Evolutionary conservation across 2,113 vertebrate species (phyloP).

Genomic region (Saimiri boliviensis): DNA sequence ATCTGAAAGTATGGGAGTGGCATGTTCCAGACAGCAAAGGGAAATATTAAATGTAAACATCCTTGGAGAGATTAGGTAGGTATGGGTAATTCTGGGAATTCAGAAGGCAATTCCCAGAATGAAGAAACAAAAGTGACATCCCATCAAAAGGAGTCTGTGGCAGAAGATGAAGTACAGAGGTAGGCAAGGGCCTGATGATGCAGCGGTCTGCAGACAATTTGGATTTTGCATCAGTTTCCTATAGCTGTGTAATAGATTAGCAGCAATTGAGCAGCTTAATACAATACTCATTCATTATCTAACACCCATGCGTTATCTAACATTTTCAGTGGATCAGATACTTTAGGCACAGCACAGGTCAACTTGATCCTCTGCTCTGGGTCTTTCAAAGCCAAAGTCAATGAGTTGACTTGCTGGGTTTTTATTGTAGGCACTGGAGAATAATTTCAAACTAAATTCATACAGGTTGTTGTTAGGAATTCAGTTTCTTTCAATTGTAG

Average conservation of each 20-base stretch:
- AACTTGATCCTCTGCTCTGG: neutral
- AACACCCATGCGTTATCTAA: neutral
- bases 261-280: neutral
- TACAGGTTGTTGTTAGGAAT: neutral
- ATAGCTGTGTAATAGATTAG: neutral
- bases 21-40: neutral
- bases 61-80: neutral
- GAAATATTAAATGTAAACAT: neutral
- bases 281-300: too few relatives aligned
- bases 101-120: neutral
- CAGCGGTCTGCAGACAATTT: neutral
- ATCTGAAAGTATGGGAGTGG: neutral
- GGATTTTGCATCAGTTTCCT: neutral
- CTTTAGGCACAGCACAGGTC: too few relatives aligned
- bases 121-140: neutral
- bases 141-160: neutral
- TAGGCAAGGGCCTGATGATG: rapidly evolving
- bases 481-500: neutral
- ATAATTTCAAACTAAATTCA: neutral
- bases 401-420: neutral
- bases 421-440: neutral
- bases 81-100: neutral
- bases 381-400: neutral
- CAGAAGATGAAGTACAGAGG: neutral
- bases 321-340: neutral